Base-by-base conservation (phyloP, 92 coral and sea anemone species). In the Phymanthus crucifer region DNA sequence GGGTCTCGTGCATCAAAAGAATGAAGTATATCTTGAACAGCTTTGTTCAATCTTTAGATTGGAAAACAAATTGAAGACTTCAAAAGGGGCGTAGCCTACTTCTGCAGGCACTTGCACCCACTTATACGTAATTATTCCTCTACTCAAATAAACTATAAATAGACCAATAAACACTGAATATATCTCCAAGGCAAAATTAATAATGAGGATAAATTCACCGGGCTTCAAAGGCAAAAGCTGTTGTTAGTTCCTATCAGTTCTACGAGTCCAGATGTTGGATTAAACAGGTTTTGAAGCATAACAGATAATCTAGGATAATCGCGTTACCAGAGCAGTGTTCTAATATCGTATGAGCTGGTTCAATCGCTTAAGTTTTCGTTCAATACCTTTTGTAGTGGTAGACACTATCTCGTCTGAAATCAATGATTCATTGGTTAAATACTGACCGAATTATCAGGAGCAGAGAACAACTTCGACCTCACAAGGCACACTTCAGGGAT, bases 351-450 rank as follows among this genome's bases (percentile, higher is more conserved):
- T 61, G 68, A 61, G 23, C 36, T 61, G 36, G 35, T 61, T 61
- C 68, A 61, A 19, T 61, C 33, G 11, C 29, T 27, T 11, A 61
- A 3, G 35, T 27, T 61, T 61, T 61, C 68, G 13, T 61, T 61
- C 68, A 61, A 61, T 61, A 18, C 68, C 68, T 61, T 61, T 61
- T 61, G 68, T 61, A 29, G 11, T 24, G 7, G 11, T 1, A 61
- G 68, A 61, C 68, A 27, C 13, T 61, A 61, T 61, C 68, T 61
- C 3, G 68, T 61, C 36, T 61, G 68, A 61, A 33, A 61, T 61
- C 68, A 27, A 61, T 61, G 68, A 61, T 61, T 14, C 8, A 61
- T 24, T 34, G 66, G n/a, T 58, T n/a, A 58, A 58, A n/a, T n/a
- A 33, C 16, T 61, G 35, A 26, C 23, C 13, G 9, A 61, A 61